Percentiles rank a stretch among this genome's conserved stretches.
Conservation (phyloP, 2,797 vertebrate species). For the Sphenopsis melanotis region DNA sequence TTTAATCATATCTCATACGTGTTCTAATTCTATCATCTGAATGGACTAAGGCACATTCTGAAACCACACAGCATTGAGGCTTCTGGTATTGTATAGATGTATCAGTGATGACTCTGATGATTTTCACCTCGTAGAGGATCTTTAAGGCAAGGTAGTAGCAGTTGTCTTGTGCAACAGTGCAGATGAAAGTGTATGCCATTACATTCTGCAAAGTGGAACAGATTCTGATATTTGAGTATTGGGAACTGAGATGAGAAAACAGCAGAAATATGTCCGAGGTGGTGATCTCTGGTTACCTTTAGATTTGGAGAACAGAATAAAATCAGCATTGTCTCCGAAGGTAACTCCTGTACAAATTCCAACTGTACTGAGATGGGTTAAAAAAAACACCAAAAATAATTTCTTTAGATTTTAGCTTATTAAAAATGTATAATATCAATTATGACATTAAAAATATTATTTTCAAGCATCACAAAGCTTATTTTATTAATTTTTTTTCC, state of each 20-base stretch:
- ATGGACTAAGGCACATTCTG: not conserved
- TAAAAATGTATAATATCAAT: not conserved
- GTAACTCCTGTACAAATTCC: not conserved
- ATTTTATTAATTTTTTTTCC: not conserved
- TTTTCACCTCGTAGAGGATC: not conserved
- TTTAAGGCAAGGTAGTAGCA: not conserved
- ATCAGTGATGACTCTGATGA: not conserved
- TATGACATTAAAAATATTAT: not conserved
- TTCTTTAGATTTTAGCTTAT: not conserved
- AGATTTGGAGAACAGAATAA: not conserved
- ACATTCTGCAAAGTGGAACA: not conserved
- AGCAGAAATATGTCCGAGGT: not conserved
- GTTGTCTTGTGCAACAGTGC: not conserved
- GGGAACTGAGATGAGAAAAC: not conserved
- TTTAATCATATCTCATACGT: not conserved
- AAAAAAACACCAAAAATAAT: not conserved
- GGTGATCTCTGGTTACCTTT: not conserved
- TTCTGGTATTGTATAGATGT: not conserved
- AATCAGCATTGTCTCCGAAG: not conserved
- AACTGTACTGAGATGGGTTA: not conserved
- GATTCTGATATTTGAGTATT: not conserved
- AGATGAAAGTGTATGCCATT: not conserved
- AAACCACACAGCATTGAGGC: not conserved
- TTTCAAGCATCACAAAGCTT: not conserved
- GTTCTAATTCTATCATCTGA: not conserved